These are phyloP conservation scores for Antechinus stuartii DNA, from an alignment of 2,113 vertebrate genomes.

Conservation along the genomic window DNA sequence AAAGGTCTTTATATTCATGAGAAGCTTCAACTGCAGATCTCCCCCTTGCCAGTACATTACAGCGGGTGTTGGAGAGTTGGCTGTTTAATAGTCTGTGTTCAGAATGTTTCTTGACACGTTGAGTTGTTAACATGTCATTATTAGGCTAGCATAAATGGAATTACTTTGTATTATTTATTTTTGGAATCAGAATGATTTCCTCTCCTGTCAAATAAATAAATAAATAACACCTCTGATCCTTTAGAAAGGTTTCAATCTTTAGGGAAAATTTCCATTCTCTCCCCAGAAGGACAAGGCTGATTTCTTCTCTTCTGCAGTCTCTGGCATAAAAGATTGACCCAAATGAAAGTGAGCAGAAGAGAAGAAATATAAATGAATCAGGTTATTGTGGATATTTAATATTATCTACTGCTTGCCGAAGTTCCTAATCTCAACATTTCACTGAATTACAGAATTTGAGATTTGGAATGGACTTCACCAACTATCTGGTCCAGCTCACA, in stretches of 20 bases:
- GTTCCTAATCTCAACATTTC: not conserved
- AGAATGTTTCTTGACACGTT: not conserved
- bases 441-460: not conserved
- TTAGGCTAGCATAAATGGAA: not conserved
- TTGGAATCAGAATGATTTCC: not conserved
- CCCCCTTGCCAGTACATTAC: not conserved
- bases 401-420: not conserved
- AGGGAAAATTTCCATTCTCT: not conserved
- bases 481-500: not conserved
- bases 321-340: not conserved
- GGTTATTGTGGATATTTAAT: not conserved
- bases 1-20: slow-evolving; percentile 5
- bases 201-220: not conserved
- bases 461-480: not conserved
- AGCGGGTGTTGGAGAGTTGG: not conserved
- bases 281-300: not conserved
- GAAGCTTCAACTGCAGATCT: not conserved
- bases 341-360: not conserved
- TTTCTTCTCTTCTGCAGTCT: not conserved
- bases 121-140: not conserved
- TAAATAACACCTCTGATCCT: not conserved
- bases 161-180: not conserved
- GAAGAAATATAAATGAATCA: not conserved
- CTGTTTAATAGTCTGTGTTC: not conserved
- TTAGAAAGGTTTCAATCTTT: not conserved